Evolutionary conservation across 2,888 invertebrate species (phyloP).

Genomic region (Cerceris rybyensis): DNA sequence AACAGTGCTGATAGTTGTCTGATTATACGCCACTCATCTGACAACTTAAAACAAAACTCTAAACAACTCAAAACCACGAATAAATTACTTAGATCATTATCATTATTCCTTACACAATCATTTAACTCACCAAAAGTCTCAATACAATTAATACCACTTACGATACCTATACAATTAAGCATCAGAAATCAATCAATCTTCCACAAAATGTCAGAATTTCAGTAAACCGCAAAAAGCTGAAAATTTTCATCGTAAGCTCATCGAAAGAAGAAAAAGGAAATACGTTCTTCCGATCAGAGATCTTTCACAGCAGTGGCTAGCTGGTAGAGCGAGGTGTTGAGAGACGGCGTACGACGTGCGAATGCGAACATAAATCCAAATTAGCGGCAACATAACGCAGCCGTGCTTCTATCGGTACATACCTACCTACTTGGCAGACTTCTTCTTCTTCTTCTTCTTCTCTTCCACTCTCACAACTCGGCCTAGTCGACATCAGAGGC

Average conservation of each 20-base stretch:
- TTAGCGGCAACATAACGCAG: constrained; percentile 77
- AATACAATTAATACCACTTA: no score
- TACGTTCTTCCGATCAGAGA: constrained; percentile 42
- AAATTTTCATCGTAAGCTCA: background rate
- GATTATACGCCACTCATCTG: no score
- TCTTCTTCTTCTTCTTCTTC: constrained; percentile 5
- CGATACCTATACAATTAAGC: no score
- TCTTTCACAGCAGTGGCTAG: constrained; percentile 32
- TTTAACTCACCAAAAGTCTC: no score
- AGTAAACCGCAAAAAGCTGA: background rate
- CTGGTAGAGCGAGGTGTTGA: constrained; percentile 45
- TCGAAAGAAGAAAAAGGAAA: constrained; percentile 18
- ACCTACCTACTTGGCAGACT: constrained; percentile 37
- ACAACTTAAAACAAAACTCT: no score
- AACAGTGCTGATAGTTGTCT: no score
- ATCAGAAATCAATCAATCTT: no score
- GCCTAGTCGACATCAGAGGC: constrained; percentile 6
- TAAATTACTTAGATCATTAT: no score
- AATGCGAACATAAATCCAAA: constrained; percentile 81
- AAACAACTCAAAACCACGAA: no score
- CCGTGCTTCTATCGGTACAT: constrained; percentile 57
- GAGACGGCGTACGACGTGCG: constrained; percentile 68
- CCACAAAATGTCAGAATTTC: no score
- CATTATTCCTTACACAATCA: no score
- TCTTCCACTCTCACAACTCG: background rate